These are phyloP conservation scores for Sebastes cheni DNA, from an alignment of 2,797 vertebrate species.

Conservation along the genomic window DNA sequence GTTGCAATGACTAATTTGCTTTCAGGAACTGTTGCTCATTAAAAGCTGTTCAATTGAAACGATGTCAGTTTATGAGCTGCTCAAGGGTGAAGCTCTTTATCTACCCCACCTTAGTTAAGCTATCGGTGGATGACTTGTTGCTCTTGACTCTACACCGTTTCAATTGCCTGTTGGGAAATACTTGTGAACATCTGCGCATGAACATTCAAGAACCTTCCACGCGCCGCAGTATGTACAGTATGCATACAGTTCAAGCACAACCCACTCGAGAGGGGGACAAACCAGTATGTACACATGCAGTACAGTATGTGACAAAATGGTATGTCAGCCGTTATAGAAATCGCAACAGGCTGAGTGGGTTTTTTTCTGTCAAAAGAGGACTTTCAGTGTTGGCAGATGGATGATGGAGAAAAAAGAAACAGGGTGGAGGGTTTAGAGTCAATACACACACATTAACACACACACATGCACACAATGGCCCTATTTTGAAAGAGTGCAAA, in stretches of 20 bases:
- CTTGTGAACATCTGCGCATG: constrained; percentile 15
- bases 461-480: constrained; percentile 62
- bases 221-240: neutral
- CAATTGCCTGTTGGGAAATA: constrained; percentile 62
- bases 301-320: constrained; percentile 23
- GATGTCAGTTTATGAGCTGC: constrained; percentile 18
- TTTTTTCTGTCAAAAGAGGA: constrained; percentile 64
- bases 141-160: constrained; percentile 47
- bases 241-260: constrained; percentile 9
- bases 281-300: constrained; percentile 8
- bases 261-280: neutral
- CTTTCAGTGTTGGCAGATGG: constrained; percentile 70
- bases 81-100: constrained; percentile 41
- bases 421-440: constrained; percentile 51
- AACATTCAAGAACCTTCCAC: constrained; percentile 18
- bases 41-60: constrained; percentile 4
- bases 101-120: constrained; percentile 44
- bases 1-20: neutral
- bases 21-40: neutral
- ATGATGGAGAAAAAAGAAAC: constrained; percentile 48
- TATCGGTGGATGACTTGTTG: constrained; percentile 50
- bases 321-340: constrained; percentile 4
- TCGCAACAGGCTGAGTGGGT: constrained; percentile 60
- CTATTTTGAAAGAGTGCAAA: constrained; percentile 65
- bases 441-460: constrained; percentile 30